Evolutionary conservation across 2,113 vertebrate genomes (phyloP).

Genomic region (Dromaius novaehollandiae): DNA sequence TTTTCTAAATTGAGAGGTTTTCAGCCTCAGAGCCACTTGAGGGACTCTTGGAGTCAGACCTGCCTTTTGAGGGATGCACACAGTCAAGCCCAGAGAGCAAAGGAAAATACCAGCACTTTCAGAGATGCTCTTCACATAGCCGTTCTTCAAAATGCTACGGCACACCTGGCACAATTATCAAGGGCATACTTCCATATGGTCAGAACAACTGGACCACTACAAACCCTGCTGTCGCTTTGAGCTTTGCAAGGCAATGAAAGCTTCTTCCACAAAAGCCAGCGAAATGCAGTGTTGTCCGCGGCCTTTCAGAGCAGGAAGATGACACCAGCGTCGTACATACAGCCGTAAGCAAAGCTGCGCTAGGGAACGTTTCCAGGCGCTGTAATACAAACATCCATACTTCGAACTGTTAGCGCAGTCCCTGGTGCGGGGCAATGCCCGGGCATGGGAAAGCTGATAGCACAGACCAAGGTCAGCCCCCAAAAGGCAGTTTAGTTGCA

Average conservation of each 20-base stretch:
- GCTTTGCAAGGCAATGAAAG: not conserved
- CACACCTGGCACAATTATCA: constrained; percentile 29
- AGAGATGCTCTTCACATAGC: not conserved
- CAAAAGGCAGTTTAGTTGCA: not conserved
- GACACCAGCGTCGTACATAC: fast-evolving
- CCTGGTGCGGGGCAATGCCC: not conserved
- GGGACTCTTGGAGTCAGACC: not conserved
- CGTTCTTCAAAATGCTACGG: fast-evolving
- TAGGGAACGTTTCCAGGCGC: not conserved
- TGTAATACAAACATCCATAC: fast-evolving
- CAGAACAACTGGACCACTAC: not conserved
- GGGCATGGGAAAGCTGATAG: not conserved
- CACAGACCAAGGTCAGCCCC: not conserved
- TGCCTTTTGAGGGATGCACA: not conserved
- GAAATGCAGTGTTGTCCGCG: not conserved
- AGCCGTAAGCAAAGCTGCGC: fast-evolving
- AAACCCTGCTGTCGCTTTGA: not conserved
- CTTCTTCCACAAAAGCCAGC: not conserved
- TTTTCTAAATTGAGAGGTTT: not conserved
- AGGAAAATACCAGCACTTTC: not conserved
- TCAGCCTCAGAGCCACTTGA: too few relatives aligned
- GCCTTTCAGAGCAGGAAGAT: not conserved
- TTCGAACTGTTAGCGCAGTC: not conserved
- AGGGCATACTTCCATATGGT: not conserved
- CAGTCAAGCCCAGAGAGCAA: not conserved